Evolutionary conservation across 2,113 vertebrate genomes (phyloP).

Genomic region (Rhinoptilus africanus): DNA sequence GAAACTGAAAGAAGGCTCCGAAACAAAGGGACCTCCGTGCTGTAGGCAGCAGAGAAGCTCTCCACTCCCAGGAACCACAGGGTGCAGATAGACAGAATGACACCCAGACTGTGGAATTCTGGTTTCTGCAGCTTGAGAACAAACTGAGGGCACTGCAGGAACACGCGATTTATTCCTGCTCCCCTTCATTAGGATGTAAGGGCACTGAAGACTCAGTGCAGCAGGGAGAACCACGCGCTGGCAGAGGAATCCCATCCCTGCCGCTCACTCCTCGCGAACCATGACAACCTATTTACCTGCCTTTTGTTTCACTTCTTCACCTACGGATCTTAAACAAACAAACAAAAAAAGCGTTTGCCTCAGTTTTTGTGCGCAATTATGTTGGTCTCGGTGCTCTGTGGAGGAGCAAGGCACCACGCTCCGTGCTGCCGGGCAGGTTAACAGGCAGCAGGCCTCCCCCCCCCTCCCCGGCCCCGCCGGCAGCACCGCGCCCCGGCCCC

Average conservation of each 20-base stretch:
- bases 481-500: neutral
- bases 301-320: neutral
- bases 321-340: rapidly evolving
- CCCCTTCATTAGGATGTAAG: rapidly evolving
- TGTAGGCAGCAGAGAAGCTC: neutral
- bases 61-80: rapidly evolving
- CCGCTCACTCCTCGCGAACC: neutral
- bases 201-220: rapidly evolving
- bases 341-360: neutral
- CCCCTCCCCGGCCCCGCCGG: no score
- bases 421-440: rapidly evolving
- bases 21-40: neutral
- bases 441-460: no score
- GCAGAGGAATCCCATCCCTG: neutral
- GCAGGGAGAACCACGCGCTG: rapidly evolving
- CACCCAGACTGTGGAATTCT: rapidly evolving
- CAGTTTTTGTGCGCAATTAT: no score
- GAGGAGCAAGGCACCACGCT: rapidly evolving
- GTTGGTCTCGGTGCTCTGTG: neutral
- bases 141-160: neutral
- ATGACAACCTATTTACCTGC: rapidly evolving
- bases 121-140: neutral
- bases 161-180: rapidly evolving
- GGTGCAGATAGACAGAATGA: neutral
- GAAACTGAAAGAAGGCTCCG: neutral